phyloP scores from a whole-genome alignment of 2,113 vertebrate species.

The Ptilonorhynchus violaceus region DNA sequence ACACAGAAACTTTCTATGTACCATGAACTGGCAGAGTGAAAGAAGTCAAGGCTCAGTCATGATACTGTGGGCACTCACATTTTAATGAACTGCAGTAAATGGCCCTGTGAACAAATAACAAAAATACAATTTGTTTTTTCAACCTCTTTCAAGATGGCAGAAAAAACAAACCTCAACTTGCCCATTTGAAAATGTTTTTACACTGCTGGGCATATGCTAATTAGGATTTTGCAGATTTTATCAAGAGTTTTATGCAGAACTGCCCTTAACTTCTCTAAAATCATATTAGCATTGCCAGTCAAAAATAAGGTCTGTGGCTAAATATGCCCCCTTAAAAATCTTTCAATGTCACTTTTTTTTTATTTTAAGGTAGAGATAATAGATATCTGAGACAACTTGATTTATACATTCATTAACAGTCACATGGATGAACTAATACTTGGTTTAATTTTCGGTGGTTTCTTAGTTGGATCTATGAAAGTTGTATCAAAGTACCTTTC shows the following conservation, averaged over 20 bases:
- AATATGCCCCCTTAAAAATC: neutral
- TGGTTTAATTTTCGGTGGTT: neutral
- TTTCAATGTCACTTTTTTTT: neutral
- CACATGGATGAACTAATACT: neutral
- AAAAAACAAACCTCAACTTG: neutral
- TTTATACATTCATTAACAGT: neutral
- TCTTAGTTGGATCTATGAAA: neutral
- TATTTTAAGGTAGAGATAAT: neutral
- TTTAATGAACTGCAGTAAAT: neutral
- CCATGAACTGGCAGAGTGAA: neutral
- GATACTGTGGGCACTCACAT: neutral
- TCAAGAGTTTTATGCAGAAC: neutral
- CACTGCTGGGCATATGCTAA: neutral
- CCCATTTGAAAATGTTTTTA: neutral
- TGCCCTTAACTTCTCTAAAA: neutral
- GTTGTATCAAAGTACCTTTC: neutral
- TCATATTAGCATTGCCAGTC: neutral
- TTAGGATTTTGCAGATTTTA: neutral
- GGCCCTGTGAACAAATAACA: neutral
- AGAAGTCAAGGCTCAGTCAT: neutral
- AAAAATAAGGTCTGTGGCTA: neutral
- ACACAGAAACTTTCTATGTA: neutral
- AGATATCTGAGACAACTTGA: neutral
- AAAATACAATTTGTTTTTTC: neutral
- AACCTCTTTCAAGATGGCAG: neutral